These are phyloP conservation scores for Clarias fuscus DNA, from an alignment of 2,797 vertebrate genomes.

Conservation along the genomic window DNA sequence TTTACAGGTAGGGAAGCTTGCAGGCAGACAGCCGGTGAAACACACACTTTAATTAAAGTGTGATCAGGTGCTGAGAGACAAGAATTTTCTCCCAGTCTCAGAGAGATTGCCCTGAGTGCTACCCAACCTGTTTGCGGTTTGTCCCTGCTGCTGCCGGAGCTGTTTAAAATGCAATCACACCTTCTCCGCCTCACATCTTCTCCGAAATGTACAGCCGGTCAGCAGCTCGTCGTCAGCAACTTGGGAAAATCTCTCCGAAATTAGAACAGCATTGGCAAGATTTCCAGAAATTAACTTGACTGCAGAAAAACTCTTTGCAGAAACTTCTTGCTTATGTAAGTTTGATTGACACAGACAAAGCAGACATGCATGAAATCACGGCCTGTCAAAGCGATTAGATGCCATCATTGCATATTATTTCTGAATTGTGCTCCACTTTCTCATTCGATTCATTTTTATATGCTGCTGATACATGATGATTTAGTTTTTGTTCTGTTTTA, in stretches of 20 bases:
- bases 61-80: constrained; percentile 41
- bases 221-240: constrained; percentile 9
- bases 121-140: constrained; percentile 24
- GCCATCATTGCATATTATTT: neutral
- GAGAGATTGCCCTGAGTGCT: constrained; percentile 30
- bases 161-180: constrained; percentile 27
- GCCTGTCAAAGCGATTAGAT: constrained; percentile 3
- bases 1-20: constrained; percentile 35
- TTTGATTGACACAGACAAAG: constrained; percentile 7
- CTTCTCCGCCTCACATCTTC: neutral
- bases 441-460: neutral
- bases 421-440: neutral
- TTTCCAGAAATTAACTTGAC: neutral
- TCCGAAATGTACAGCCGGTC: constrained; percentile 1
- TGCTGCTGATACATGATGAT: neutral
- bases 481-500: neutral
- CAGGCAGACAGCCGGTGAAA: constrained; percentile 40
- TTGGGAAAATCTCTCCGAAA: constrained; percentile 24
- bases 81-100: constrained; percentile 32
- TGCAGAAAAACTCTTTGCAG: neutral
- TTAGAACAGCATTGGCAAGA: constrained; percentile 17
- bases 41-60: constrained; percentile 53
- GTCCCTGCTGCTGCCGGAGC: constrained; percentile 23
- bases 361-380: neutral
- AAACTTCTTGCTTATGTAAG: neutral